Evolutionary conservation across 2,888 invertebrate species (phyloP).

Genomic region (Erebia ligea): DNA sequence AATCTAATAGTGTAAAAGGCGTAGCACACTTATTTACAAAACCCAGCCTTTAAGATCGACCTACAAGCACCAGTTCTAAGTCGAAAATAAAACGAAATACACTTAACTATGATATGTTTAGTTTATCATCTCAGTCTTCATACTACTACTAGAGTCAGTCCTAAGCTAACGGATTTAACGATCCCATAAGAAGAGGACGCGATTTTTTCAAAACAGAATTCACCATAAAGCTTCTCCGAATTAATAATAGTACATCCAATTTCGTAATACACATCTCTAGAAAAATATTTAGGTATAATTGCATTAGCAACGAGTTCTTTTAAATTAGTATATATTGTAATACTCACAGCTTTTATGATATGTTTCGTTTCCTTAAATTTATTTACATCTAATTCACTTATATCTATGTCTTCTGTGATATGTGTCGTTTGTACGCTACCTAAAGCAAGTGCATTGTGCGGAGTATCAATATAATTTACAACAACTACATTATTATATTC

Average conservation of each 20-base stretch:
- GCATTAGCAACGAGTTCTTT: slow-evolving; percentile 78
- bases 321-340: slow-evolving; percentile 81
- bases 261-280: slow-evolving; percentile 80
- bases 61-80: slow-evolving; percentile 83
- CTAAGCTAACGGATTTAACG: slow-evolving; percentile 80
- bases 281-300: slow-evolving; percentile 82
- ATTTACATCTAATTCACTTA: slow-evolving; percentile 72
- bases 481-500: slow-evolving; percentile 59
- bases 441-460: slow-evolving; percentile 78
- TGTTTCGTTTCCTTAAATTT: slow-evolving; percentile 74
- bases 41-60: slow-evolving; percentile 82
- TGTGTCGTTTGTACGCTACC: slow-evolving; percentile 66
- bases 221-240: slow-evolving; percentile 75
- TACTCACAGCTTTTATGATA: slow-evolving; percentile 82
- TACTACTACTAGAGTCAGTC: slow-evolving; percentile 80
- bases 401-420: slow-evolving; percentile 60
- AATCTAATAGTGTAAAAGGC: slow-evolving; percentile 76
- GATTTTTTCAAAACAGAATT: slow-evolving; percentile 75
- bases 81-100: slow-evolving; percentile 79
- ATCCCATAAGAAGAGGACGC: slow-evolving; percentile 83
- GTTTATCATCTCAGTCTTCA: slow-evolving; percentile 81
- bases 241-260: slow-evolving; percentile 69
- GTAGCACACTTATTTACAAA: slow-evolving; percentile 78
- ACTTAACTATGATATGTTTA: slow-evolving; percentile 80
- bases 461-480: slow-evolving; percentile 58